Evolutionary conservation across 2,888 invertebrate genomes (phyloP).

Genomic region (Spatulosminthurus flaviceps): DNA sequence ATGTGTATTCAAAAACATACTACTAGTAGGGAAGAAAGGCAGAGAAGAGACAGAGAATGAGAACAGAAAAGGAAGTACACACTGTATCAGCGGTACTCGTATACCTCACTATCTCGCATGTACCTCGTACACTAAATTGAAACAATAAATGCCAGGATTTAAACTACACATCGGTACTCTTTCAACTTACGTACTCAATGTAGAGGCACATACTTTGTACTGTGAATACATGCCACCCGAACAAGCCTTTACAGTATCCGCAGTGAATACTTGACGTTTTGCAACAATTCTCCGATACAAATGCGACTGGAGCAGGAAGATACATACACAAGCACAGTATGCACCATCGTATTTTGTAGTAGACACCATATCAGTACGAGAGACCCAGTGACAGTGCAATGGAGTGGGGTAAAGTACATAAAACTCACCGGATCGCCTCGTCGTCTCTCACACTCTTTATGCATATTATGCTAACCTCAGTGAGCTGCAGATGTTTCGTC

Average conservation of each 20-base stretch:
- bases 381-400: not conserved
- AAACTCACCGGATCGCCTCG: conserved; percentile 1
- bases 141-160: not conserved
- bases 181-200: too few species aligned
- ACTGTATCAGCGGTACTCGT: not conserved
- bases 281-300: not conserved
- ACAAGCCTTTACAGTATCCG: not conserved
- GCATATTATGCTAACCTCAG: conserved; percentile 43
- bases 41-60: not conserved
- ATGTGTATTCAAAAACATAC: not conserved
- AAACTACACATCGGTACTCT: too few species aligned
- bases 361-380: too few species aligned
- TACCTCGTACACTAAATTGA: not conserved
- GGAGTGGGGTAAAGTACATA: conserved; percentile 4
- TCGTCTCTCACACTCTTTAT: conserved; percentile 33
- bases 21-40: not conserved
- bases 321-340: too few species aligned
- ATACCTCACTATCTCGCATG: not conserved
- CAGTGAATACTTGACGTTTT: conserved; percentile 11
- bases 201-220: too few species aligned
- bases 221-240: too few species aligned
- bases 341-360: too few species aligned
- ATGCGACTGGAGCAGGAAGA: too few species aligned
- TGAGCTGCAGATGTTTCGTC: conserved; percentile 46
- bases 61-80: conserved; percentile 12